Conservation (phyloP, 1,140 invertebrate species). For the Magallana gigas region DNA sequence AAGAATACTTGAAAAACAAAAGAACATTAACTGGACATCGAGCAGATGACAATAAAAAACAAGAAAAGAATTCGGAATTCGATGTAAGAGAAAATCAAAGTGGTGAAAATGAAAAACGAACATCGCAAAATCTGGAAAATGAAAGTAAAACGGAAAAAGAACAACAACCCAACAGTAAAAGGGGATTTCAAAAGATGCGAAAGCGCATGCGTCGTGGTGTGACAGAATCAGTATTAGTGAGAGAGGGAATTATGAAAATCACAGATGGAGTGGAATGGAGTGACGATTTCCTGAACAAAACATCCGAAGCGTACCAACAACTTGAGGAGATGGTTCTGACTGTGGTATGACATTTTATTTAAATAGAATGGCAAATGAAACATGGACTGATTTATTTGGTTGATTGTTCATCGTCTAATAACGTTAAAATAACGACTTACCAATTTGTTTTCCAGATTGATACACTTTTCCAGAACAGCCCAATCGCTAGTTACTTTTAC, state of each 20-base stretch:
- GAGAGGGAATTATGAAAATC: constrained; percentile 23
- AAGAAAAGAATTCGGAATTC: background rate
- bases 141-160: background rate
- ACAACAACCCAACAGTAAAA: background rate
- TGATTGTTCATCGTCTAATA: no score
- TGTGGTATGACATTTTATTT: background rate
- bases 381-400: no score
- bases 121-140: background rate
- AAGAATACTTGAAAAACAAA: background rate
- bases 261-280: constrained; percentile 10
- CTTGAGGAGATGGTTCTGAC: constrained; percentile 1
- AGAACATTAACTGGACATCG: background rate
- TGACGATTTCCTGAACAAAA: constrained; percentile 19
- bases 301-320: background rate
- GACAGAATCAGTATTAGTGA: background rate
- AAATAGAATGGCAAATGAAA: no score
- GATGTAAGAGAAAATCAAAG: background rate
- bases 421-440: no score
- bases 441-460: background rate
- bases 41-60: background rate
- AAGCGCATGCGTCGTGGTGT: constrained; percentile 7
- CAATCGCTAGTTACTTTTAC: constrained; percentile 4
- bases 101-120: background rate
- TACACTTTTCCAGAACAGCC: background rate
- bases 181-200: background rate